Base-by-base conservation (phyloP, 2,888 invertebrate species). In the Platerodrilus igneus region DNA sequence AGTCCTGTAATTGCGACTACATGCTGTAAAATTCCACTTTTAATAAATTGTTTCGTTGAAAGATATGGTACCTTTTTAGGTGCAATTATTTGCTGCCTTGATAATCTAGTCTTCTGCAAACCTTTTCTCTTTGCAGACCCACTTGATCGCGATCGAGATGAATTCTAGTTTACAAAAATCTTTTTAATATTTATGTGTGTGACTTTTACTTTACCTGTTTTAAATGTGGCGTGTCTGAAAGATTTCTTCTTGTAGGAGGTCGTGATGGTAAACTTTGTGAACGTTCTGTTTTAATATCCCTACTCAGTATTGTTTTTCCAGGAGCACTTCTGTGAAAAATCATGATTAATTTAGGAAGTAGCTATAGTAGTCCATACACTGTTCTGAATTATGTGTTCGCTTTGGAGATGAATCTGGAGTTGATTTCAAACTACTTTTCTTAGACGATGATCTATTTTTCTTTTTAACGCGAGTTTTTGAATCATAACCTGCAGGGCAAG, bases 401-500 rank as follows among this genome's bases (percentile, higher is more conserved):
- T 39, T 39, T 2, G 39, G 19, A 18, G 21, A 14, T 26, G 9
- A 8, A 21, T 21, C 2, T 16, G 3, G 10, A n/a, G 4, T 11
- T 25, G 10, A 16, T 13, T 35, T 4, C 10, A 20, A n/a, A 13
- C 11, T 16, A 21, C 20, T 31, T 17, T 22, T 17, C 37, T 36
- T 31, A 5, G 41, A 37, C 7, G 32, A 18, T 28, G 37, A 33
- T 16, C 46, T 37, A 14, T 35, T 37, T 20, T 34, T 33, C 26
- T 32, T 37, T 2, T 7, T 13, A 23, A 11, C 40, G 41, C 29
- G 37, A 42, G 36, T 27, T 40, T 51, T 51, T 32, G 42, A 41
- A 40, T 37, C 46, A 49, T 39, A 52, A 52, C 55, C 56, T 56
- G 57, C 56, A 5, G 64, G 62, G 47, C 56, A 41, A 46, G 66